Evolutionary conservation across 1,140 invertebrate species (phyloP).

Genomic region (Gyrodactylus salaris): DNA sequence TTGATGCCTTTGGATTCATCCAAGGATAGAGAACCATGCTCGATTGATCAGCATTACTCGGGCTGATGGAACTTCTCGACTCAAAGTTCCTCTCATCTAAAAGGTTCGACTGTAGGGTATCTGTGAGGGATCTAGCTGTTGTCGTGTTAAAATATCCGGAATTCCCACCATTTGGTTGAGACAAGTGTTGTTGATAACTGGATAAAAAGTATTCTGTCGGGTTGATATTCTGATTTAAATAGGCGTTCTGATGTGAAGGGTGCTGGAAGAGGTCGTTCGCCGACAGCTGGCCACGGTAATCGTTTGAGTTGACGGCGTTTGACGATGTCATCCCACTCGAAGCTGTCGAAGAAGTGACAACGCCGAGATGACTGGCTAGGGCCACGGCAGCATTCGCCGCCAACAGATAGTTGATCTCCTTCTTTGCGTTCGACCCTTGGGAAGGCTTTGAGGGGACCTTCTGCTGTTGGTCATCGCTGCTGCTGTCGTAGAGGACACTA

Average conservation of each 20-base stretch:
- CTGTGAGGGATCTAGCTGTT: background rate
- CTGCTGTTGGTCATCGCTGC: background rate
- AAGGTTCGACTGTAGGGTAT: background rate
- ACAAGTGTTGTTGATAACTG: background rate
- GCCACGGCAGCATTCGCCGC: background rate
- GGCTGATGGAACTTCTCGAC: background rate
- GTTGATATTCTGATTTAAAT: background rate
- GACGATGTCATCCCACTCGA: background rate
- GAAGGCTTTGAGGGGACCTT: background rate
- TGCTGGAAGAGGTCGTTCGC: background rate
- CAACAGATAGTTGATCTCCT: background rate
- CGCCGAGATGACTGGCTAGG: background rate
- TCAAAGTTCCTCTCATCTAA: background rate
- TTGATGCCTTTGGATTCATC: slow-evolving; percentile 6
- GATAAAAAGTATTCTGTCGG: background rate
- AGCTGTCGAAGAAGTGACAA: no score
- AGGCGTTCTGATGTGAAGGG: background rate
- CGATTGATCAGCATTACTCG: background rate
- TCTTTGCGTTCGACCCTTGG: background rate
- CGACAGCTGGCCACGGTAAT: background rate
- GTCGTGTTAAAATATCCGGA: background rate
- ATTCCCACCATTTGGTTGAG: background rate
- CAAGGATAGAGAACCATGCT: slow-evolving; percentile 5
- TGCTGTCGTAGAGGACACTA: background rate
- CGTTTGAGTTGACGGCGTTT: background rate